Base-by-base conservation (phyloP, 2,888 invertebrate species). In the Ectobius pallidus region DNA sequence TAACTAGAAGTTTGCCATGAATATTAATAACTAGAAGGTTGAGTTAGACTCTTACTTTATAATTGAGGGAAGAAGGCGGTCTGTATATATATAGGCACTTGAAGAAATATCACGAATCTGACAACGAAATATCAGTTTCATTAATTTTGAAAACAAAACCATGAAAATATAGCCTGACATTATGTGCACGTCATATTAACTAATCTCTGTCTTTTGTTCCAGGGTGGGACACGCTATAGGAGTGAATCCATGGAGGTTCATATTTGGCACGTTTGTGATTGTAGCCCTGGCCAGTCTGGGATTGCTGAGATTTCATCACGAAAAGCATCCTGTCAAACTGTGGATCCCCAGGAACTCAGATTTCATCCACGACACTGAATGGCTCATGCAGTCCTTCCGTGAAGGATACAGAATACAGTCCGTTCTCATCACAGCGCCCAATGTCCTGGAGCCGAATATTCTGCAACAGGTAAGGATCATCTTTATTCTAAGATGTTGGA, bases 291-390 rank as follows among this genome's bases (percentile, higher is more conserved):
- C 90, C 79, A 83, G 87, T 70, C 80, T 87, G 73, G 92, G 92
- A 42, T 83, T 91, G 68, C 79, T 89, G 27, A 84, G 85, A 77
- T 92, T 92, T 82, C 86, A 88, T 74, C 89, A 90, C 80, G 92
- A 93, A 83, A 91, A 89, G 79, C 90, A 91, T 82, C 92, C 92
- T 0, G 82, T 92, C 78, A 90, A 90, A 78, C 82, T 93, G 77
- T 93, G 93, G 93, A 89, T 92, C 25, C 92, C 92, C 14, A 88
- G 88, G 52, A 87, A 91, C 52, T 91, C 92, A 0, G 87, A 90
- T 74, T 93, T 91, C 80, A 86, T 87, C 49, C 81, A 83, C 76
- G 90, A 92, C 77, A 90, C 92, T 3, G 87, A 91, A 78, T 92
- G 92, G 92, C 85, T 91, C 73, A 87, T 91, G 80, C 82, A 87